phyloP scores from a whole-genome alignment of 2,113 vertebrate species.

The Mola mola region DNA sequence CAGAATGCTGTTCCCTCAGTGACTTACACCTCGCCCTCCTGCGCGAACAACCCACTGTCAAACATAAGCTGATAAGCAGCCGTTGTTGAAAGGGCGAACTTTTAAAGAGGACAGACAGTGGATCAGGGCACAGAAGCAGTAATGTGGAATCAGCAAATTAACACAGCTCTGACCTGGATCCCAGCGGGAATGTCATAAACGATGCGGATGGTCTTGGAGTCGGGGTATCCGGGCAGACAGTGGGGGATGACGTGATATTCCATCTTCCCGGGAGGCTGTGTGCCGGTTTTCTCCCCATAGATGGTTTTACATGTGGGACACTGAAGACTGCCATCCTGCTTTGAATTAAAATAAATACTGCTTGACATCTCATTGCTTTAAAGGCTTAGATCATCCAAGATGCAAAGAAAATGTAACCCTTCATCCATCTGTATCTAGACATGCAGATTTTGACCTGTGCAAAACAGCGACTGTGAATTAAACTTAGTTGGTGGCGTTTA shows the following conservation, averaged over 20 bases:
- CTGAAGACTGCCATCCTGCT: constrained; percentile 94
- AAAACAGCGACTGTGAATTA: background rate
- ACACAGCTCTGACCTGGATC: constrained; percentile 85
- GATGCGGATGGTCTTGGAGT: constrained; percentile 93
- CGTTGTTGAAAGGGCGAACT: constrained; percentile 23
- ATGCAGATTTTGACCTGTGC: background rate
- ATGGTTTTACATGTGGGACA: constrained; percentile 98
- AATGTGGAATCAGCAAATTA: constrained; percentile 20
- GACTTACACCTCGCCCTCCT: constrained; percentile 35
- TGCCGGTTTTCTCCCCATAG: constrained; percentile 96
- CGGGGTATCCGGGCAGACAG: constrained; percentile 89
- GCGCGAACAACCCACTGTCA: constrained; percentile 26
- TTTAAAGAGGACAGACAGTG: constrained; percentile 28
- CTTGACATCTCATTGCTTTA: too few species aligned
- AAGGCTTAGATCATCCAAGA: too few species aligned
- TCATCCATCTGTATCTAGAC: background rate
- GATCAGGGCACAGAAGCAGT: constrained; percentile 30
- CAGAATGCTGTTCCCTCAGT: constrained; percentile 10
- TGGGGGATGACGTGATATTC: constrained; percentile 97
- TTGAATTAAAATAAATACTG: background rate
- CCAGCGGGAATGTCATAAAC: constrained; percentile 96
- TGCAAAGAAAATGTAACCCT: too few species aligned
- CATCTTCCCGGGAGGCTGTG: constrained; percentile 97
- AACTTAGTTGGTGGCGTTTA: too few species aligned
- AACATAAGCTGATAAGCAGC: constrained; percentile 51